Conservation (phyloP, 2,888 invertebrate genomes). For the Tenthredo distinguenda region DNA sequence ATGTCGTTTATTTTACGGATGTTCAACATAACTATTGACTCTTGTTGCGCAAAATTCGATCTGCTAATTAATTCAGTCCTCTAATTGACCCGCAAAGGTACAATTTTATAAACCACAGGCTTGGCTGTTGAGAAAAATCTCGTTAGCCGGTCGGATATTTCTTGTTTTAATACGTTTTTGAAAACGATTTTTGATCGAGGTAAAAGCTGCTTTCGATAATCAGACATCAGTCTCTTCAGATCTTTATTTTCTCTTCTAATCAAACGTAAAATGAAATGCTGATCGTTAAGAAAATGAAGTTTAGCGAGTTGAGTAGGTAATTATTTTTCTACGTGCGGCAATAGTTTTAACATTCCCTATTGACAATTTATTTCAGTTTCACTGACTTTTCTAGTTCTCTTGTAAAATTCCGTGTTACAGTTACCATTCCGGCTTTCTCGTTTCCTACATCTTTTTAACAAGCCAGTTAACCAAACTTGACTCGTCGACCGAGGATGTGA, state of each 20-base stretch:
- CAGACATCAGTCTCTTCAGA: background rate
- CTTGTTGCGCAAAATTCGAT: background rate
- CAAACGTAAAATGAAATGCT: background rate
- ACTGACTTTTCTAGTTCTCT: background rate
- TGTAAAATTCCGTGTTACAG: background rate
- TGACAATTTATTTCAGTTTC: background rate
- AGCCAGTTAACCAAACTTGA: background rate
- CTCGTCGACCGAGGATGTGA: background rate
- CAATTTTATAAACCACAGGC: background rate
- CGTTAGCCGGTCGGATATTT: too few relatives aligned
- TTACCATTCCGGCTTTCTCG: background rate
- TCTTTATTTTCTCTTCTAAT: background rate
- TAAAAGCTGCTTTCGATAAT: too few relatives aligned
- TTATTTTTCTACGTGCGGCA: background rate
- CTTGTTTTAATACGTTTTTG: background rate
- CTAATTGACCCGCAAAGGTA: background rate
- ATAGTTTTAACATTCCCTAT: background rate
- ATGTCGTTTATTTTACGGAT: background rate
- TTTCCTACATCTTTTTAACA: background rate
- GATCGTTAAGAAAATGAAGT: background rate
- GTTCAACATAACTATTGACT: background rate
- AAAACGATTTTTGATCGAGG: background rate
- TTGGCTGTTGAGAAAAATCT: too few relatives aligned
- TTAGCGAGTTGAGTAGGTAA: too few relatives aligned
- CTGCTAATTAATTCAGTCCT: background rate